phyloP scores from a whole-genome alignment of 2,888 invertebrate genomes.

The Dasypogon diadema region DNA sequence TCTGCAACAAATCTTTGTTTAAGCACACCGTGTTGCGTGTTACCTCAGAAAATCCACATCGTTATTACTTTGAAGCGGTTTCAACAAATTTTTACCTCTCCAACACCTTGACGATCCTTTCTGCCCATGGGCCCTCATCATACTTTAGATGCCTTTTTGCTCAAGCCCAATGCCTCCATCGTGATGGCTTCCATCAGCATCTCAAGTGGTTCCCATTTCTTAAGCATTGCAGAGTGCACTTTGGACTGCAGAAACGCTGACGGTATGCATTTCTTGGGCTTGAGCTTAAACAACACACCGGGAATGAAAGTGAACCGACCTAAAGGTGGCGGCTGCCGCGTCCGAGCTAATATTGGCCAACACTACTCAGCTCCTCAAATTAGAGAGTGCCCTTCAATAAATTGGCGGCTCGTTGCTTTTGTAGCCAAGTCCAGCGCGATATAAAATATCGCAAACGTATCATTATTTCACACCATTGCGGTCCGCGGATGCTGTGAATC shows the following conservation, averaged over 20 bases:
- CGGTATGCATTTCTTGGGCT: neutral
- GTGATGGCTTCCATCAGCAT: conserved; percentile 45
- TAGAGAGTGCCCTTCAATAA: conserved; percentile 63
- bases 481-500: conserved; percentile 58
- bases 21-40: conserved; percentile 59
- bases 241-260: conserved; percentile 7
- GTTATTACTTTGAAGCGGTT: conserved; percentile 58
- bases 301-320: conserved; percentile 29
- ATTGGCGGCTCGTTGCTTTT: conserved; percentile 65
- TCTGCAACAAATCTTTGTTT: conserved; percentile 59
- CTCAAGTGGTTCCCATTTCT: conserved; percentile 1
- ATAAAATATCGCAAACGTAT: conserved; percentile 60
- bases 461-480: conserved; percentile 63
- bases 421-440: conserved; percentile 58
- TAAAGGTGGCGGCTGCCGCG: conserved; percentile 41
- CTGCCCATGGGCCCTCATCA: conserved; percentile 12
- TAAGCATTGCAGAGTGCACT: neutral
- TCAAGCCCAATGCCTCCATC: neutral
- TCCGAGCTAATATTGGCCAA: conserved; percentile 45
- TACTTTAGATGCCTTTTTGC: neutral
- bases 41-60: conserved; percentile 60
- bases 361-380: conserved; percentile 55
- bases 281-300: neutral
- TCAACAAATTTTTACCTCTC: conserved; percentile 47
- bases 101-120: conserved; percentile 11